Percentiles rank a stretch among this genome's conserved stretches.
Conservation (phyloP, 2,888 invertebrate species). For the Philonicus albiceps region DNA sequence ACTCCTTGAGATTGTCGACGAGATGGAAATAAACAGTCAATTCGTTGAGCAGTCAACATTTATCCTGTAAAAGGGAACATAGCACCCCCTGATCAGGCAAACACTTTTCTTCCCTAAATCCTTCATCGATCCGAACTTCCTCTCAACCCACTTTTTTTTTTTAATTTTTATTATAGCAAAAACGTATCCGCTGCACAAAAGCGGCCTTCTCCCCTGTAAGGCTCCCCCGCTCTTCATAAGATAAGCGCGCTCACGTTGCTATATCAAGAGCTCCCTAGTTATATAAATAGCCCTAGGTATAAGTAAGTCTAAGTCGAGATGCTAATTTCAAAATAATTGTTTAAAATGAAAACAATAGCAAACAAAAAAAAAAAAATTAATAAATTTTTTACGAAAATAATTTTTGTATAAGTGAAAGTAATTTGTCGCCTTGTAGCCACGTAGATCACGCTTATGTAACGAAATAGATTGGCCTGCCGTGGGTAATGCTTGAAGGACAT, state of each 20-base stretch:
- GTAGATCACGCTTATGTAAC: background rate
- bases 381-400: background rate
- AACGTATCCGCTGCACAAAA: background rate
- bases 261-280: background rate
- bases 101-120: background rate
- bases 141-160: background rate
- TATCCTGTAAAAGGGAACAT: background rate
- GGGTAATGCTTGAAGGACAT: background rate
- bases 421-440: background rate
- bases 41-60: conserved; percentile 54
- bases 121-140: background rate
- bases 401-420: background rate
- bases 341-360: background rate
- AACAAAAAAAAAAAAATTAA: background rate
- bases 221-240: background rate
- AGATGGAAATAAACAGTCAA: conserved; percentile 57
- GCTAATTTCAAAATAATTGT: background rate
- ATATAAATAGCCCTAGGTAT: background rate
- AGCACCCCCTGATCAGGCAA: background rate
- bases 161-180: background rate
- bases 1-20: conserved; percentile 61
- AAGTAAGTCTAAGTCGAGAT: background rate
- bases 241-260: background rate
- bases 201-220: background rate
- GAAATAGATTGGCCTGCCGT: background rate